Evolutionary conservation across 2,113 vertebrate species (phyloP), one percentile per base, ranked within the genome.

Genomic region (Tympanuchus pallidicinctus): DNA sequence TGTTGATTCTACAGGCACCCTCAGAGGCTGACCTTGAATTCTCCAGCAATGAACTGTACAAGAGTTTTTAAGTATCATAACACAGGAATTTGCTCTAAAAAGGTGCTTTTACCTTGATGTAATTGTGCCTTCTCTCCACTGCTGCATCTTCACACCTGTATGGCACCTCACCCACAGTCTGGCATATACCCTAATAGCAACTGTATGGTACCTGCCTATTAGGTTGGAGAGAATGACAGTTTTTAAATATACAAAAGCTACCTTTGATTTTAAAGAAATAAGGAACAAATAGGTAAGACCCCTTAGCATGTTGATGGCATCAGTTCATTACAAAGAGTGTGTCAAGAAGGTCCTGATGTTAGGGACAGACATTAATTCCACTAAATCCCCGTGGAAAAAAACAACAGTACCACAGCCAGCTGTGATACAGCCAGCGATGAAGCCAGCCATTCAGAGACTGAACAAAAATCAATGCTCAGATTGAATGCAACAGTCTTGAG

Each of bases 401-500:
- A 95, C 93, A 94, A 50, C 30, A 82, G 95, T 91, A 93, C 70
- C 96, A 96, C 93, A 97, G 93, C 96, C 93, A 89, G 95, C 96
- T 95, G 93, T 91, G 94, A 86, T 95, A 97, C 91, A 89, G 76
- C 90, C 93, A 92, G 73, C 78, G 90, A 94, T 92, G 94, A 92
- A 76, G 69, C 86, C 94, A 90, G 93, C 84, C 90, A 91, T 92
- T 90, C 82, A 89, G 75, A 95, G 87, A 94, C 90, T 86, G 93
- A 97, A 96, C 86, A 81, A 75, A 89, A 82, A 90, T 61, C 71
- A 94, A 80, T 0, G 81, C 63, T 94, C 81, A 95, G 85, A 38
- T 93, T 79, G 93, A 94, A 96, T 90, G 95, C 90, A 97, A 97
- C 97, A 97, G 96, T 97, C 97, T 94, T 96, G 90, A 96, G 97